Evolutionary conservation across 2,797 vertebrate genomes (phyloP), one percentile per base, ranked within the genome.

Genomic region (Lepilemur septentrionalis): DNA sequence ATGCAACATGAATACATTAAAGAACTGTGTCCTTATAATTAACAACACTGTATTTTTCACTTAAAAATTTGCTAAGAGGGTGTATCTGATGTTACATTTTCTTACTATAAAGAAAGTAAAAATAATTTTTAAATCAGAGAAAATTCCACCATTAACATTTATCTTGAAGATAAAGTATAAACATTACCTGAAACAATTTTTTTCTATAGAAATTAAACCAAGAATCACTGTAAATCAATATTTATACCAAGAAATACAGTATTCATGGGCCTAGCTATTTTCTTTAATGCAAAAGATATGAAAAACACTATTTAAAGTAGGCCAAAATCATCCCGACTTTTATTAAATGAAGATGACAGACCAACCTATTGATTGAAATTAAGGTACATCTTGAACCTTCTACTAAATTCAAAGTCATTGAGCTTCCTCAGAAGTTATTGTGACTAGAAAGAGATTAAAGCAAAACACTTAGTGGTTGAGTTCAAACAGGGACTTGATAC

Each of bases 391-490:
- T 92, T 92, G 25, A 95, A 93, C 25, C 55, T 87, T 83, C 63
- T 41, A 70, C 32, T 52, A 65, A 69, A 91, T 83, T 97, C 3
- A 4, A 80, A 96, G n/a, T 73, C 69, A 72, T 52, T 88, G 41
- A 75, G 6, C n/a, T 89, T 95, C 65, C 69, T 86, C 28, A 52
- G 78, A 94, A 91, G 35, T 89, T 92, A 91, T 73, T 52, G 13
- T n/a, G 6, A 93, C 92, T n/a, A 83, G n/a, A 87, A 57, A 92
- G 80, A 81, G 72, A 92, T 90, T 92, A 97, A 93, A 94, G 55
- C 72, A 70, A 80, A 91, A 85, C 57, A 94, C 1, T 94, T 41
- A 69, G 50, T 57, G 22, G 28, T 2, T 63, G 28, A 93, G 61
- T 95, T 95, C 91, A 93, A 85, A 90, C 41, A 70, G 50, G 83